phyloP scores from a whole-genome alignment of 2,888 invertebrate species.

The Entomobrya multifasciata region DNA sequence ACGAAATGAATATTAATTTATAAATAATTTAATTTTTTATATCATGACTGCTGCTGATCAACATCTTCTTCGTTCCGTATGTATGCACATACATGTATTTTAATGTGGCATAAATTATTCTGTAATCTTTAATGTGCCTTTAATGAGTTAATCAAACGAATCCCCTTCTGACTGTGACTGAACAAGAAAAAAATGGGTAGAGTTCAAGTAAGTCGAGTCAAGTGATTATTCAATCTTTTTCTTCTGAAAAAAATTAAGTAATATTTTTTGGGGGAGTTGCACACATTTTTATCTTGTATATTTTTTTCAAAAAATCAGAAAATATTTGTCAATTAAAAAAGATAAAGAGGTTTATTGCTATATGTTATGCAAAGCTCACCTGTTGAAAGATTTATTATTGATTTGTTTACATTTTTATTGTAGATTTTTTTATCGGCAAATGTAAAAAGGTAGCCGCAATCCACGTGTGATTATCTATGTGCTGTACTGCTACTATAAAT shows the following conservation, averaged over 20 bases:
- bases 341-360: background rate
- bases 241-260: background rate
- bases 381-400: too few relatives aligned
- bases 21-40: background rate
- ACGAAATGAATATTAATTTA: background rate
- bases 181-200: background rate
- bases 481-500: too few relatives aligned
- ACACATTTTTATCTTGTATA: background rate
- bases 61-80: too few relatives aligned
- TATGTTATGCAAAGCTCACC: background rate
- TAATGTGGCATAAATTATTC: background rate
- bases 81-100: background rate
- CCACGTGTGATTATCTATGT: background rate
- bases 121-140: background rate
- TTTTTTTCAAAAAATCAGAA: too few relatives aligned
- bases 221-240: background rate
- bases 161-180: too few relatives aligned
- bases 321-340: slow-evolving; percentile 3
- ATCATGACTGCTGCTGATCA: too few relatives aligned
- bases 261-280: background rate
- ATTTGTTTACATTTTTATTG: slow-evolving; percentile 10
- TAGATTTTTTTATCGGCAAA: background rate
- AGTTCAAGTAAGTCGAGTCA: background rate
- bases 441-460: background rate
- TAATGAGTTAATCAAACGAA: slow-evolving; percentile 10